Evolutionary conservation across 2,113 vertebrate species (phyloP), one percentile per base, ranked within the genome.

Genomic region (Myocastor coypus): DNA sequence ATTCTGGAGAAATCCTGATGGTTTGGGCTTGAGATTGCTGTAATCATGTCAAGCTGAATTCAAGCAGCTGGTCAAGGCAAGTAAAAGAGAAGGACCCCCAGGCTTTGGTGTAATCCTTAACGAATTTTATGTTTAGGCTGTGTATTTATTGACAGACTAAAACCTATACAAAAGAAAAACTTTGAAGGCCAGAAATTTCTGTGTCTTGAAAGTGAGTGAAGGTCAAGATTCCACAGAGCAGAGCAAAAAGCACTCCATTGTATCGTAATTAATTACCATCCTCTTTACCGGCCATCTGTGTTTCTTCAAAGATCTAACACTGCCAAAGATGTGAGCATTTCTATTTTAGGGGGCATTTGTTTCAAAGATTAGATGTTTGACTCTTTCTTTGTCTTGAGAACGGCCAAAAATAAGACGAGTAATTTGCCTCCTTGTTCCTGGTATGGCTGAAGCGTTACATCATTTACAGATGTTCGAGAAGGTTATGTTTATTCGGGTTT

Each of bases 261-360:
- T 73, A 6, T 22, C 24, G 7, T 85, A 63, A 87, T 77, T 61
- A 84, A 89, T 83, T 50, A 89, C 46, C 11, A 50, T 34, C 71
- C 10, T 32, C 34, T 81, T 90, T 81, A 87, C 61, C 59, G 28
- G 59, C 94, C 95, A 94, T 91, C 93, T 97, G 93, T 69, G 94
- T 94, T 91, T 96, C 90, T 82, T 92, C 95, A 93, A 88, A 96
- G 92, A 30, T 87, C 88, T 87, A 80, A 71, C 13, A 26, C 71
- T 97, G 95, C 69, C 96, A 96, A 55, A 80, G 93, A 94, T 81
- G 34, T 90, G 84, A 68, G 73, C 94, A 86, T 87, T 94, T 96
- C 95, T 97, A 97, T 97, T 96, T 97, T 95, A 80, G 95, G 96
- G 97, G 61, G 73, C 73, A 92, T 90, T 96, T 88, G 57, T 97